Evolutionary conservation across 1,140 invertebrate genomes (phyloP), one percentile per base, ranked within the genome.

Genomic region (Marisa cornuarietis): DNA sequence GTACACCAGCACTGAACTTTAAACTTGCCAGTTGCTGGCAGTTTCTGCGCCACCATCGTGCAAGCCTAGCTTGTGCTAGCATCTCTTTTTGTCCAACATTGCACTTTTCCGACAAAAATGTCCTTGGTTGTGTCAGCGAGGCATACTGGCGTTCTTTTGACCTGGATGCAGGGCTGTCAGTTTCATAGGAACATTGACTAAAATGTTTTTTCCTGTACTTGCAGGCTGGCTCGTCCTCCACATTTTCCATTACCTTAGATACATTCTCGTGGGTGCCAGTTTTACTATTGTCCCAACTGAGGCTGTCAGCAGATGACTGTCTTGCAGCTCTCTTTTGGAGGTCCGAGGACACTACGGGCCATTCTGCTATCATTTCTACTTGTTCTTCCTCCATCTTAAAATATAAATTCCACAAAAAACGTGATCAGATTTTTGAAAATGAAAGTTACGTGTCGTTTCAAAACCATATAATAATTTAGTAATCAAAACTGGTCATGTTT

Each of bases 21-120:
- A 24, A 66, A 8, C 61, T 31, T 20, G 68, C 24, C 31, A 75
- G n/a, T 16, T 22, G 52, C 13, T 51, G n/a, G 13, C 80, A 71
- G 22, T 63, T 49, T 65, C 74, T 69, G 18, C 80, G 76, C 80
- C 80, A 81, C 80, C 80, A 81, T 66, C 61, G 71, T 74, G 76
- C 80, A 24, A 81, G 61, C 24, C 68, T 71, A 52, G 77, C 26
- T 52, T 75, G 61, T 14, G 68, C 80, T 20, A 80, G 66, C 22
- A 69, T 52, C 42, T 69, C 79, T 49, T 52, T 61, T 16, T 61
- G 26, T 58, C 65, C 54, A 16, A n/a, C 7, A 42, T 14, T 18
- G 5, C 49, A 4, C 18, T 49, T 20, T 61, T 14, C 20, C 6
- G 24, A 24, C 20, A 10, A 13, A 22, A 31, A 14, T 62, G 18